Conservation (phyloP, 2,113 vertebrate species). For the Phrynosoma blainvillii region DNA sequence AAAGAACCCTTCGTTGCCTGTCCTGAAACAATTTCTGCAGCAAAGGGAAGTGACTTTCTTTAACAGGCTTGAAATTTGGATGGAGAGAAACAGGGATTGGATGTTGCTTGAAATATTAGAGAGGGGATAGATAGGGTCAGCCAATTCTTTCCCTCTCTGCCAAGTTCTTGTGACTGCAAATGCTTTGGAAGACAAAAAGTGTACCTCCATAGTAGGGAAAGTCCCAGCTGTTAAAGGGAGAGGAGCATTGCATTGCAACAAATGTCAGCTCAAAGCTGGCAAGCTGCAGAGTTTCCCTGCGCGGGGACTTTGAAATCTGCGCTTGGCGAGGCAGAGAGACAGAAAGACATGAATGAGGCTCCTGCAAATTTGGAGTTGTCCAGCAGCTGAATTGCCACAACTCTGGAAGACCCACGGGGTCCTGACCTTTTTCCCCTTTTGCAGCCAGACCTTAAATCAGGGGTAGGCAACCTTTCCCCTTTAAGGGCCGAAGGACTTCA, state of each 20-base stretch:
- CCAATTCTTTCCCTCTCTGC: not conserved
- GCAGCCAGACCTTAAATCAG: no score
- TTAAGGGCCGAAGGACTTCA: no score
- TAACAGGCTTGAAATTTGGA: not conserved
- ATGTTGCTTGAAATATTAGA: not conserved
- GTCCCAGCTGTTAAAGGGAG: not conserved
- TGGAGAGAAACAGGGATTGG: not conserved
- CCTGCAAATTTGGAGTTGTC: no score
- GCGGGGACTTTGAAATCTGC: no score
- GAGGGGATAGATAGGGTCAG: no score
- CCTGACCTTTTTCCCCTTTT: not conserved
- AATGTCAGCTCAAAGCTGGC: not conserved
- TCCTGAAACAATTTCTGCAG: not conserved
- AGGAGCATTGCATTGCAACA: no score
- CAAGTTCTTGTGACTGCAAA: not conserved
- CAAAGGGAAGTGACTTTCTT: not conserved
- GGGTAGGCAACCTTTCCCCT: no score
- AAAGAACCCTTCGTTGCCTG: not conserved
- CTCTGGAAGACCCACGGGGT: not conserved
- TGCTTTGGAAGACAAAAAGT: no score
- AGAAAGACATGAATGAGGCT: no score
- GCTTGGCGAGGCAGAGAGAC: no score
- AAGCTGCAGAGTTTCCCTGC: not conserved
- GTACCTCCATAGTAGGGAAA: not conserved
- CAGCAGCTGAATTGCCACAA: not conserved